Evolutionary conservation across 1,140 invertebrate genomes (phyloP).

Genomic region (Penaeus chinensis): DNA sequence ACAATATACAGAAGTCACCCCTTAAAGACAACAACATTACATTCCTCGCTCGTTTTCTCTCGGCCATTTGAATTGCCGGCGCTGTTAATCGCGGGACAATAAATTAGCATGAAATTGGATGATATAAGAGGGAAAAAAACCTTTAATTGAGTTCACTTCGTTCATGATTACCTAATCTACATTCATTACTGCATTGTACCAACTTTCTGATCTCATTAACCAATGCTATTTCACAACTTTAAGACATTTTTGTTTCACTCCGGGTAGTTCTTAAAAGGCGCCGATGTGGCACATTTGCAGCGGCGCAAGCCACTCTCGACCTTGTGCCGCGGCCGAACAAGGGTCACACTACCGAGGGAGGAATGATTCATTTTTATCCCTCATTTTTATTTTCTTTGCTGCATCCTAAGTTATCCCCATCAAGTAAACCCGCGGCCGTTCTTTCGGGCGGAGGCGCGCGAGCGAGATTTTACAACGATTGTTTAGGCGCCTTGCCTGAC

Average conservation of each 20-base stretch:
- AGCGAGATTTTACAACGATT: too few species aligned
- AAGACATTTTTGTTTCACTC: constrained; percentile 51
- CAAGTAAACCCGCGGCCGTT: too few species aligned
- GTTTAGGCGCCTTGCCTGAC: too few species aligned
- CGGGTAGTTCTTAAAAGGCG: background rate
- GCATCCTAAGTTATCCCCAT: too few species aligned
- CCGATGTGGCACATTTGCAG: too few species aligned
- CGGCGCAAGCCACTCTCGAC: too few species aligned
- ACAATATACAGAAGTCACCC: constrained; percentile 7
- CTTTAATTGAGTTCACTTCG: constrained; percentile 62
- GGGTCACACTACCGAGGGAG: too few species aligned
- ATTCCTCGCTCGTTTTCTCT: constrained; percentile 46
- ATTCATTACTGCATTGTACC: constrained; percentile 62
- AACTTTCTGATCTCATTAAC: constrained; percentile 59
- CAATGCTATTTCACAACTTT: constrained; percentile 37
- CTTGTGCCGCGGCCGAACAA: too few species aligned
- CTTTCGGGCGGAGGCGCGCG: too few species aligned
- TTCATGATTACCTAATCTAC: constrained; percentile 60
- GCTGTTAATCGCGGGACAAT: constrained; percentile 57
- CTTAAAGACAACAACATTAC: constrained; percentile 47
- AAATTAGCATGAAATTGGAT: constrained; percentile 62
- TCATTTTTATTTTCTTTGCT: too few species aligned
- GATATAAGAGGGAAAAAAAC: constrained; percentile 59
- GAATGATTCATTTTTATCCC: too few species aligned
- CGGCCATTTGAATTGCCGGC: constrained; percentile 56